These are phyloP conservation scores for Aurelia coerulea DNA, from an alignment of 30 jellyfish, hydroid and myxozoan species.

Conservation along the genomic window DNA sequence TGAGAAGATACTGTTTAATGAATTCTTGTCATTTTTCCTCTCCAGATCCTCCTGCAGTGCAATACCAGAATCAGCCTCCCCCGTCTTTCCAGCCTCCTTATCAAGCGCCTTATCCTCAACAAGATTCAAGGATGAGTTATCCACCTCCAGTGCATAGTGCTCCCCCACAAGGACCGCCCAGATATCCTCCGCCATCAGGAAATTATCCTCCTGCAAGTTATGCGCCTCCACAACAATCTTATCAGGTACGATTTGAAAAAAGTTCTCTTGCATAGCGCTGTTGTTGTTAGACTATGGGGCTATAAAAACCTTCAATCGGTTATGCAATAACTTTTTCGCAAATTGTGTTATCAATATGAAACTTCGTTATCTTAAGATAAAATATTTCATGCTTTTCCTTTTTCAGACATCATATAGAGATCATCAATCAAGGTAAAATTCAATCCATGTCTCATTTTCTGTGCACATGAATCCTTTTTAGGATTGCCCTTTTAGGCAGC, in stretches of 20 bases:
- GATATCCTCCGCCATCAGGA: slow-evolving; percentile 5
- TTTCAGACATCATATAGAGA: slow-evolving; percentile 15
- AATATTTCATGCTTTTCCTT: neutral
- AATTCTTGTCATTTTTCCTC: neutral
- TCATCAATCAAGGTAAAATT: slow-evolving; percentile 8
- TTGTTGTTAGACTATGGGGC: too few relatives aligned
- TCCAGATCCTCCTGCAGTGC: slow-evolving; percentile 45
- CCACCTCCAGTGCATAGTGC: slow-evolving; percentile 5
- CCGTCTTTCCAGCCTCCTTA: slow-evolving; percentile 48
- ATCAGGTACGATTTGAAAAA: slow-evolving; percentile 10
- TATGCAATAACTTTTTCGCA: neutral
- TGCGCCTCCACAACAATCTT: neutral
- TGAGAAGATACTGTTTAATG: neutral
- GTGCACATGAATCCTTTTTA: neutral
- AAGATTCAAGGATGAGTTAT: slow-evolving; percentile 6
- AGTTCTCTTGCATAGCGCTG: too few relatives aligned
- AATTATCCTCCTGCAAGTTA: neutral
- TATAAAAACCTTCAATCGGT: neutral
- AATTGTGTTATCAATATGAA: neutral
- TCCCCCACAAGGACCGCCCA: neutral
- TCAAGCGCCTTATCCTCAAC: slow-evolving; percentile 40
- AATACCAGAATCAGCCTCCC: slow-evolving; percentile 51
- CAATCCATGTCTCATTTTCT: neutral
- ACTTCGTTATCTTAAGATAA: too few relatives aligned
- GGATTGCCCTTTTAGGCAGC: neutral